These are phyloP conservation scores for Hucho hucho DNA, from an alignment of 2,113 vertebrate species.

Conservation along the genomic window DNA sequence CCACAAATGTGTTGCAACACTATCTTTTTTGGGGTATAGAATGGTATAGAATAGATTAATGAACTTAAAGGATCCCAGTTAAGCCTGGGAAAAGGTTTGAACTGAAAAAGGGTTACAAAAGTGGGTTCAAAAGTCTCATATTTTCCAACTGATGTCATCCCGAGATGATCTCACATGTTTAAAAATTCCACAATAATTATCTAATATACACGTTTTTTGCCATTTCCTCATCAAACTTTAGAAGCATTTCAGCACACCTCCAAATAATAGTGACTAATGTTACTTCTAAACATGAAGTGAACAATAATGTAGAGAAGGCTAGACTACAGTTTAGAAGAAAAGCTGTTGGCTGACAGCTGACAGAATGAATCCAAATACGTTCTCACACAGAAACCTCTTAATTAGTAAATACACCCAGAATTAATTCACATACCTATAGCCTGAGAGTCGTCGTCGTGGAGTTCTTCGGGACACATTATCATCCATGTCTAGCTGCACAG, in stretches of 20 bases:
- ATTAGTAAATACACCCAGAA: background rate
- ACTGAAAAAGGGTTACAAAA: background rate
- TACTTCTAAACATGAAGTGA: no score
- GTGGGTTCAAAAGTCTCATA: background rate
- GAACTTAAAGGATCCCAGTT: background rate
- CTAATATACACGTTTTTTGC: background rate
- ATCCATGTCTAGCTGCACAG: conserved; percentile 69
- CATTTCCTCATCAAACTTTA: background rate
- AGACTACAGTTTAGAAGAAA: no score
- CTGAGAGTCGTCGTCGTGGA: conserved; percentile 49
- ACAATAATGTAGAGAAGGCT: background rate
- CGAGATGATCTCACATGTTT: background rate
- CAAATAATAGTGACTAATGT: no score
- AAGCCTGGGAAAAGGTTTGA: background rate
- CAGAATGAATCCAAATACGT: no score
- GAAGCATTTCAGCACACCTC: background rate
- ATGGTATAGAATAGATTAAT: background rate
- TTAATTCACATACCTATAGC: conserved; percentile 63
- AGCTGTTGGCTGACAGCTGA: conserved; percentile 18
- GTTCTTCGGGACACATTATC: conserved; percentile 56
- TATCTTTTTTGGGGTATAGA: background rate
- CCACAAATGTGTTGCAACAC: conserved; percentile 3
- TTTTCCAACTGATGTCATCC: background rate
- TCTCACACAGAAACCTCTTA: background rate
- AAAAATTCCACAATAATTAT: background rate